Percentiles rank a stretch among this genome's conserved stretches.
Evolutionary conservation across 2,113 vertebrate species (phyloP).

Genomic region (Antennarius striatus): DNA sequence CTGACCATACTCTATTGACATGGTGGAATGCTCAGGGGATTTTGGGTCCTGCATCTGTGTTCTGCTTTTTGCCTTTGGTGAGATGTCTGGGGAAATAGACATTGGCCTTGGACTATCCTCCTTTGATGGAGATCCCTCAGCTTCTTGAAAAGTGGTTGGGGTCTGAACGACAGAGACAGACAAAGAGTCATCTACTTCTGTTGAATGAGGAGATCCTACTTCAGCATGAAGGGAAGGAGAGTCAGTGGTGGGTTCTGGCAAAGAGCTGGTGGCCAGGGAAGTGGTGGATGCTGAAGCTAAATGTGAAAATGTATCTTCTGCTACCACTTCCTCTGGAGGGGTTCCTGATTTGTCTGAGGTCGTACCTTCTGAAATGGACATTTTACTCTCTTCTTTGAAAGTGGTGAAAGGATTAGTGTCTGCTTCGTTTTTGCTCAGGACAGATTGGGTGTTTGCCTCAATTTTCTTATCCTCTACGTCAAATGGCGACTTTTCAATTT

Average conservation of each 20-base stretch:
- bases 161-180: slow-evolving; percentile 97
- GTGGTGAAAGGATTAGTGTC: slow-evolving; percentile 82
- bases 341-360: slow-evolving; percentile 95
- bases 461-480: slow-evolving; percentile 66
- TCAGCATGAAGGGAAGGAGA: slow-evolving; percentile 96
- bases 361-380: slow-evolving; percentile 98
- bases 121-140: slow-evolving; percentile 92
- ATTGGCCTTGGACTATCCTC: slow-evolving; percentile 94
- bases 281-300: slow-evolving; percentile 95
- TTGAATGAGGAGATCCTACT: slow-evolving; percentile 95
- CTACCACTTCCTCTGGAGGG: slow-evolving; percentile 91
- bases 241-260: slow-evolving; percentile 93
- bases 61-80: slow-evolving; percentile 87
- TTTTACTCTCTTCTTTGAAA: slow-evolving; percentile 95
- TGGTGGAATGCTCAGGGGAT: slow-evolving; percentile 89
- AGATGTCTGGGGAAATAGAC: slow-evolving; percentile 96
- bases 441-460: slow-evolving; percentile 71
- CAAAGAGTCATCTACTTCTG: slow-evolving; percentile 96
- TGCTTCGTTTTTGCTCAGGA: slow-evolving; percentile 75
- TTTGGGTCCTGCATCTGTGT: slow-evolving; percentile 82
- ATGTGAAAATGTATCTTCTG: slow-evolving; percentile 95
- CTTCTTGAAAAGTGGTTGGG: slow-evolving; percentile 91
- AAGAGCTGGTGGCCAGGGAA: slow-evolving; percentile 93
- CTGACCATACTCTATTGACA: slow-evolving; percentile 88
- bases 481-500: slow-evolving; percentile 68